Base-by-base conservation (phyloP, 2,797 vertebrate species). In the Telmatherina bonti region DNA sequence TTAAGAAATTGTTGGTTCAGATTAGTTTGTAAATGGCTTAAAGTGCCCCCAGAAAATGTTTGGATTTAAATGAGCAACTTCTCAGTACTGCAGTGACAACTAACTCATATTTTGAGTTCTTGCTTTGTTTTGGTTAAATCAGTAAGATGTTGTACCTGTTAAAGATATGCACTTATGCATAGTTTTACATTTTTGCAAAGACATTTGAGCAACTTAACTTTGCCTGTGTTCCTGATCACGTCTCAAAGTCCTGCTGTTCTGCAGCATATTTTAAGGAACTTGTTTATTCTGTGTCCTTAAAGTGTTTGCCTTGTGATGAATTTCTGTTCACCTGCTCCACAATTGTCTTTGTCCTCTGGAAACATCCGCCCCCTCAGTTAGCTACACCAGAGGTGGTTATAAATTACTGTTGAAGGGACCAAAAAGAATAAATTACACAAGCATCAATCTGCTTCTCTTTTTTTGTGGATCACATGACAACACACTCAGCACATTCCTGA, bases 371-470 rank as follows among this genome's bases (percentile, higher is more conserved):
- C 27, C 38, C 10, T 20, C 51, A 5, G 8, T 67, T 26, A 45
- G 54, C 71, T 49, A n/a, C 78, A 83, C 60, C 76, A 70, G 35
- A 84, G 61, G 69, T 79, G 33, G 60, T 76, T 85, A 80, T 88
- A 83, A 89, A 74, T 90, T 15, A 93, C 95, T 94, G 95, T 94
- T 96, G 92, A 96, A 95, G 94, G 95, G 96, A 97, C 96, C 96
- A 96, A 96, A 94, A 81, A 91, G 78, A 98, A 96, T 98, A 98
- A 98, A 99, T 90, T 93, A 97, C 95, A 96, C 96, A 96, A 97
- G 97, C 96, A 97, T 95, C 81, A 84, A 1, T 24, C 60, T 57
- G 89, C 0, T 74, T 11, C 1, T 0, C 38, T 0, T 60, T 51
- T 62, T 55, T 52, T 31, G 56, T 72, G 1, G 31, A 41, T 38